phyloP scores from a whole-genome alignment of 1,140 invertebrate genomes.

The Bombus superbus region DNA sequence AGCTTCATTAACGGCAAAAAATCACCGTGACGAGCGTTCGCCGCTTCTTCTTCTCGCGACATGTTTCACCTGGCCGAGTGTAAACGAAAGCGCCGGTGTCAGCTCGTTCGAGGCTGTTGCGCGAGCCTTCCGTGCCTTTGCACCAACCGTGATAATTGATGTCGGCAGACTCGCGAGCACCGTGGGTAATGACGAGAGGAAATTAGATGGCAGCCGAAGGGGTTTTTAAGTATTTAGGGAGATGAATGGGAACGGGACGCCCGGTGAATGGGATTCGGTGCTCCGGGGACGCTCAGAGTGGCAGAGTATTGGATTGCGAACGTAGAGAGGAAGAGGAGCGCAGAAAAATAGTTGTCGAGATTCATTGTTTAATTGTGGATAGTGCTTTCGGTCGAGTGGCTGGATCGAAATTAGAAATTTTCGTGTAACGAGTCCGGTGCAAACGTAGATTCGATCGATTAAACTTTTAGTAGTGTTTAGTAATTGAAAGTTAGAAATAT shows the following conservation, averaged over 20 bases:
- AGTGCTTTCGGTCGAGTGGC: neutral
- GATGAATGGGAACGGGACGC: neutral
- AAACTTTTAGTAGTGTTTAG: neutral
- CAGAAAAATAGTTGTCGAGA: neutral
- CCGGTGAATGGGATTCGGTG: neutral
- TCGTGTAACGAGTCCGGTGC: neutral
- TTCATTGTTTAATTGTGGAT: neutral
- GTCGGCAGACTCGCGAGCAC: neutral
- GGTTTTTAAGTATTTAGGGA: constrained; percentile 27
- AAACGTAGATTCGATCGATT: neutral
- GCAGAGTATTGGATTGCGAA: neutral
- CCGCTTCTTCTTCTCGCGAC: constrained; percentile 24
- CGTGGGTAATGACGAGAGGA: neutral
- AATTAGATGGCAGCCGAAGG: constrained; percentile 5
- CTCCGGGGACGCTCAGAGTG: neutral
- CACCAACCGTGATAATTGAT: constrained; percentile 10
- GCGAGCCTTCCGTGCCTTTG: no score
- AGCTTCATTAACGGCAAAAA: constrained; percentile 72
- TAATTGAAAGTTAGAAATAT: neutral
- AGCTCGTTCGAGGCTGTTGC: constrained; percentile 3
- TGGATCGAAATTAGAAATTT: neutral
- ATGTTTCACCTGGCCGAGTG: constrained; percentile 14
- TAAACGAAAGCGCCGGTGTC: neutral
- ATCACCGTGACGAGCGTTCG: constrained; percentile 16
- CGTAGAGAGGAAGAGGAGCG: neutral